Evolutionary conservation across 1,140 invertebrate species (phyloP).

Genomic region (Platyscapa corneri): DNA sequence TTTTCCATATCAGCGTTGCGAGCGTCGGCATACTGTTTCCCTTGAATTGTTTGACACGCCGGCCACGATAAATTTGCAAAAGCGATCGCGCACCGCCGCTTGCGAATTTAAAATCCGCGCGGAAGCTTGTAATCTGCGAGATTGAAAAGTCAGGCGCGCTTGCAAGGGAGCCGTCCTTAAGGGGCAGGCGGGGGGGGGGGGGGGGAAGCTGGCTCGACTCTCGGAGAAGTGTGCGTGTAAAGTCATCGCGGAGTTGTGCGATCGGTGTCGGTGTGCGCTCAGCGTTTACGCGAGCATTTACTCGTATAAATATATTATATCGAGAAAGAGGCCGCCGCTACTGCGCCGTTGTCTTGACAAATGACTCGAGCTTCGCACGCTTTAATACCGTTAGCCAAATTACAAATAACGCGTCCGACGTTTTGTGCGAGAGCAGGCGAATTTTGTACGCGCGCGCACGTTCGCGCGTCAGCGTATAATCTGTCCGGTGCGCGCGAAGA

Average conservation of each 20-base stretch:
- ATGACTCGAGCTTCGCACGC: constrained; percentile 57
- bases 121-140: not conserved
- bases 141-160: not conserved
- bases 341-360: constrained; percentile 52
- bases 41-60: not conserved
- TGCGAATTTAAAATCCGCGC: not conserved
- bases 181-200: not conserved
- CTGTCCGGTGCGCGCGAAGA: not conserved
- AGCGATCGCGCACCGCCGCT: too few relatives aligned
- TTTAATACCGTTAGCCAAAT: constrained; percentile 61
- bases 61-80: not conserved
- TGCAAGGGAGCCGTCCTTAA: not conserved
- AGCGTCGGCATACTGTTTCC: too few relatives aligned
- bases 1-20: not conserved
- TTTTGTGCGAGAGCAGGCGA: constrained; percentile 42
- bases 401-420: constrained; percentile 62
- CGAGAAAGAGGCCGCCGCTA: constrained; percentile 1
- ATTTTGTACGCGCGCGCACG: not conserved
- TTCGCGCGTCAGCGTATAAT: not conserved
- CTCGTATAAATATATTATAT: constrained; percentile 29
- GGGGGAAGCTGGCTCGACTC: not conserved
- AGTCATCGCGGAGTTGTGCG: not conserved
- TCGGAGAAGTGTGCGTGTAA: not conserved
- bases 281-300: not conserved
- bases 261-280: not conserved